Conservation (phyloP, 2,797 vertebrate genomes). For the Rhinatrema bivittatum region DNA sequence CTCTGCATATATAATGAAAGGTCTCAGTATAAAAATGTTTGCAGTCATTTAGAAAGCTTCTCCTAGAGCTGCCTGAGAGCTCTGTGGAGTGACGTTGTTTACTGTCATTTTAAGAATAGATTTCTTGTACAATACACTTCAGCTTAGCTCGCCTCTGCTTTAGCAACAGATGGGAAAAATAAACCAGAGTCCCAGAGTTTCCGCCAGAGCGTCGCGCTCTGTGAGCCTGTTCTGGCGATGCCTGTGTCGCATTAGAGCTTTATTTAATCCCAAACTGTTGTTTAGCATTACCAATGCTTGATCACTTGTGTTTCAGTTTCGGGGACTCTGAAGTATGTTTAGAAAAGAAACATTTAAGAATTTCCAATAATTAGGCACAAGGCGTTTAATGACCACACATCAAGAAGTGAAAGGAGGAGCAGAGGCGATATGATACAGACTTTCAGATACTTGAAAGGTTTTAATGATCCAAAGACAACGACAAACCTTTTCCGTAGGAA, state of each 20-base stretch:
- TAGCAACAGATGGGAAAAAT: conserved; percentile 52
- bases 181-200: conserved; percentile 31
- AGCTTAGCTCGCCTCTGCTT: conserved; percentile 38
- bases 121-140: conserved; percentile 35
- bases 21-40: too few relatives aligned
- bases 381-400: conserved; percentile 1
- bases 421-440: too few relatives aligned
- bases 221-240: conserved; percentile 43
- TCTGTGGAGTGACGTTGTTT: too few relatives aligned
- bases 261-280: too few relatives aligned
- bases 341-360: conserved; percentile 5
- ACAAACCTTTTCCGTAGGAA: too few relatives aligned
- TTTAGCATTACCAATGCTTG: too few relatives aligned
- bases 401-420: too few relatives aligned
- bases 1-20: too few relatives aligned
- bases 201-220: conserved; percentile 14
- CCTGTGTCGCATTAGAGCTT: conserved; percentile 18
- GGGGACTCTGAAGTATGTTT: conserved; percentile 6
- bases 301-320: conserved; percentile 14
- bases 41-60: too few relatives aligned
- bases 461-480: too few relatives aligned
- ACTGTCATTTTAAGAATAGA: conserved; percentile 9
- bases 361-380: conserved; percentile 1
- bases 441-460: too few relatives aligned
- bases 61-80: too few relatives aligned